A percentile compares a stretch with the other conserved stretches of the same genome.
These are phyloP conservation scores for Myotis myotis DNA, from an alignment of 2,797 vertebrate genomes.

Conservation along the genomic window DNA sequence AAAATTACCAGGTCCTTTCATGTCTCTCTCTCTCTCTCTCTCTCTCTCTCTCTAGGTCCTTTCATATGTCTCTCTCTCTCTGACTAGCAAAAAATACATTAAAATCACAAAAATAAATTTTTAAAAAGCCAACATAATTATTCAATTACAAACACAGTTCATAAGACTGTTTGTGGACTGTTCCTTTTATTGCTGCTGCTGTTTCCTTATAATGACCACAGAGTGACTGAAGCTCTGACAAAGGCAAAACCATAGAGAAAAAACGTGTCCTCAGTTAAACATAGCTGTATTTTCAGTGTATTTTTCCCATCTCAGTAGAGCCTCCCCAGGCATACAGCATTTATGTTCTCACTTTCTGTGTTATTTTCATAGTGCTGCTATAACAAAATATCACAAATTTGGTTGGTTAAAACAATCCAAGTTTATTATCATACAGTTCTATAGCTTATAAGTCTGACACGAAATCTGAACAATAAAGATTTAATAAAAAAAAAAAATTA, in stretches of 20 bases:
- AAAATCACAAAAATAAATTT: not conserved
- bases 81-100: not conserved
- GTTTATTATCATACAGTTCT: not conserved
- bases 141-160: not conserved
- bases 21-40: not conserved
- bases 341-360: not conserved
- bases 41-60: not conserved
- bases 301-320: not conserved
- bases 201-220: not conserved
- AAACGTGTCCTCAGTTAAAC: not conserved
- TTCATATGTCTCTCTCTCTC: not conserved
- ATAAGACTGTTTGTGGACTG: not conserved
- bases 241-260: not conserved
- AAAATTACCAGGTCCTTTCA: not conserved
- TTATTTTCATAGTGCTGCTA: not conserved
- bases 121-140: constrained; percentile 6
- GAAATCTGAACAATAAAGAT: too few relatives aligned
- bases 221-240: not conserved
- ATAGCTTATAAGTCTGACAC: not conserved
- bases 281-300: not conserved
- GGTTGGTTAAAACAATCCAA: not conserved
- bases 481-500: too few relatives aligned
- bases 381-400: not conserved
- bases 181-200: not conserved
- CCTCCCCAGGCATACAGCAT: not conserved